Evolutionary conservation across 2,797 vertebrate species (phyloP).

Genomic region (Podarcis lilfordi): DNA sequence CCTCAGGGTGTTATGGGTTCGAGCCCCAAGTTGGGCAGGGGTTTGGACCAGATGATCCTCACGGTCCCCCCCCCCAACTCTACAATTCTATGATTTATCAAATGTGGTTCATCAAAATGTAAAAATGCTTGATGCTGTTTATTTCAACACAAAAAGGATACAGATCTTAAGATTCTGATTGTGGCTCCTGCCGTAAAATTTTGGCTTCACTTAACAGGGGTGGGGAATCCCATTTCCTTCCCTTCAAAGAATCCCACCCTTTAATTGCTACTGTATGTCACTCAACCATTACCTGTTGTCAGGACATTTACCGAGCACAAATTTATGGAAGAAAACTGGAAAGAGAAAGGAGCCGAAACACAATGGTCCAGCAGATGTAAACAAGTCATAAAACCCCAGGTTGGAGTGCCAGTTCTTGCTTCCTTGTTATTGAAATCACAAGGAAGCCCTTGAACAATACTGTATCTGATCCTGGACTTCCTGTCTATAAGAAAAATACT

Average conservation of each 20-base stretch:
- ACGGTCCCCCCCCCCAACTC: no score
- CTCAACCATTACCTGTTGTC: conserved; percentile 6
- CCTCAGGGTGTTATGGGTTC: no score
- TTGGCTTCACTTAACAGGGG: neutral
- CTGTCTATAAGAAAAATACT: conserved; percentile 28
- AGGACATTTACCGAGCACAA: conserved; percentile 32
- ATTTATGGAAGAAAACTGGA: conserved; percentile 29
- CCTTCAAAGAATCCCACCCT: neutral
- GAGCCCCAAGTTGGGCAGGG: no score
- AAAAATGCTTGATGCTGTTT: conserved; percentile 5
- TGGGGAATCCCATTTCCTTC: neutral
- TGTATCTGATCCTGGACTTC: neutral
- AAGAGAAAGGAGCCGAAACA: conserved; percentile 20
- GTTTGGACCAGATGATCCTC: no score
- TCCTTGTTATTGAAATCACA: conserved; percentile 25
- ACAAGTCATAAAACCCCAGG: conserved; percentile 28
- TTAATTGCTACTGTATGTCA: conserved; percentile 31
- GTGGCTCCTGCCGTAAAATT: neutral
- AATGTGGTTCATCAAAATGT: conserved; percentile 43
- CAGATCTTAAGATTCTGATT: neutral
- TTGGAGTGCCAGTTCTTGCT: neutral
- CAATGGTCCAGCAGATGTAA: conserved; percentile 35
- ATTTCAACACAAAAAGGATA: conserved; percentile 11
- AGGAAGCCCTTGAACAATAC: conserved; percentile 20
- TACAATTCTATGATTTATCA: no score